Evolutionary conservation across 2,113 vertebrate species (phyloP).

Genomic region (Nannospalax galili): DNA sequence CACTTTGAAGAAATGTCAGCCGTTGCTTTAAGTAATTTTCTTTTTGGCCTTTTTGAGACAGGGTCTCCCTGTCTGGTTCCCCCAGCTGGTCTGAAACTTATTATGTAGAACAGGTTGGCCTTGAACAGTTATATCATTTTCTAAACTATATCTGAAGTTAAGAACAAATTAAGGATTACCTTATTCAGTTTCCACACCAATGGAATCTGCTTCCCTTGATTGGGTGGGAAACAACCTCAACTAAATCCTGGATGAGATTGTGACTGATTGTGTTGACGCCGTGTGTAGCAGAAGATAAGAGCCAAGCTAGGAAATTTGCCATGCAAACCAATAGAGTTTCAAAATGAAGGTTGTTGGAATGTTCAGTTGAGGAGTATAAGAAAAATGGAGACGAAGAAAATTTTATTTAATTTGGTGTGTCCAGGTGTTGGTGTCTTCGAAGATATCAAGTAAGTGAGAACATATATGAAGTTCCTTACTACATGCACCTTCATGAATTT

Average conservation of each 20-base stretch:
- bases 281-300: background rate
- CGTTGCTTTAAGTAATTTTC: too few relatives aligned
- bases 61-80: too few relatives aligned
- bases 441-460: background rate
- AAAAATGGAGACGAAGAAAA: background rate
- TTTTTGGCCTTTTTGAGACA: too few relatives aligned
- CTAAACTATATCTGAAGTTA: background rate
- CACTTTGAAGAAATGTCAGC: background rate
- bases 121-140: background rate
- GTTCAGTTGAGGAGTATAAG: background rate
- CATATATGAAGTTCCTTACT: background rate
- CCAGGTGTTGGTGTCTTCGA: background rate
- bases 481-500: background rate
- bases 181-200: background rate
- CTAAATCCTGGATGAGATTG: background rate
- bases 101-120: too few relatives aligned
- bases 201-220: background rate
- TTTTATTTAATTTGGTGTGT: background rate
- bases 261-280: background rate
- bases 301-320: background rate
- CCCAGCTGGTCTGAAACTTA: too few relatives aligned
- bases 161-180: conserved; percentile 29
- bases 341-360: background rate
- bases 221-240: background rate
- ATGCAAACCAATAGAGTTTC: background rate